Conservation (phyloP, 2,113 vertebrate genomes). For the Chionis minor region DNA sequence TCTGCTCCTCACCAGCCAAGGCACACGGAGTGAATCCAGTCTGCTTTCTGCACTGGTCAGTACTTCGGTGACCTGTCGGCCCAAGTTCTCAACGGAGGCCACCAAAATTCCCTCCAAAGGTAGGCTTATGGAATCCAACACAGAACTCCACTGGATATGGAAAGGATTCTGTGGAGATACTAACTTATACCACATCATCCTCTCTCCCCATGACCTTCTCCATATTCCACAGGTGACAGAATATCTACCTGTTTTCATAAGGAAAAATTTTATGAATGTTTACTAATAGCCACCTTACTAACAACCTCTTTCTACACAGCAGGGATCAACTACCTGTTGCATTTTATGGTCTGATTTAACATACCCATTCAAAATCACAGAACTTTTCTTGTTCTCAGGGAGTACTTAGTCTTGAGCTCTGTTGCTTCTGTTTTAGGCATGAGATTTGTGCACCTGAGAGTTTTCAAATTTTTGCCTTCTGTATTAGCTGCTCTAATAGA, state of each 20-base stretch:
- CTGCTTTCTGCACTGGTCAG: background rate
- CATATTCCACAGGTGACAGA: background rate
- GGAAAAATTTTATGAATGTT: background rate
- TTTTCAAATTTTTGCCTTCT: background rate
- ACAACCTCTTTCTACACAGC: background rate
- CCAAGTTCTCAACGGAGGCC: background rate
- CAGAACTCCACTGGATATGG: background rate
- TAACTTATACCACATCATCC: background rate
- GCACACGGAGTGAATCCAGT: fast-evolving
- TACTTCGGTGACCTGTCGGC: background rate
- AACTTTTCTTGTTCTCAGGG: background rate
- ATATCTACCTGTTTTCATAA: background rate
- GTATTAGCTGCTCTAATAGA: background rate
- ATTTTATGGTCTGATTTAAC: background rate
- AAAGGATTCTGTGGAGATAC: background rate
- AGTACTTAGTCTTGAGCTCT: background rate
- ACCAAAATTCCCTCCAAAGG: background rate
- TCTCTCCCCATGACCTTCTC: background rate
- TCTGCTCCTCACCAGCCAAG: background rate
- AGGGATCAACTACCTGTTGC: background rate
- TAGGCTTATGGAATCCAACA: background rate
- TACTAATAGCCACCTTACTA: background rate
- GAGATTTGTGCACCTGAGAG: background rate
- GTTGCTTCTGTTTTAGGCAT: background rate
- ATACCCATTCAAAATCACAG: background rate